Evolutionary conservation across 2,797 vertebrate genomes (phyloP), one percentile per base, ranked within the genome.

Genomic region (Myiotriccus ornatus): DNA sequence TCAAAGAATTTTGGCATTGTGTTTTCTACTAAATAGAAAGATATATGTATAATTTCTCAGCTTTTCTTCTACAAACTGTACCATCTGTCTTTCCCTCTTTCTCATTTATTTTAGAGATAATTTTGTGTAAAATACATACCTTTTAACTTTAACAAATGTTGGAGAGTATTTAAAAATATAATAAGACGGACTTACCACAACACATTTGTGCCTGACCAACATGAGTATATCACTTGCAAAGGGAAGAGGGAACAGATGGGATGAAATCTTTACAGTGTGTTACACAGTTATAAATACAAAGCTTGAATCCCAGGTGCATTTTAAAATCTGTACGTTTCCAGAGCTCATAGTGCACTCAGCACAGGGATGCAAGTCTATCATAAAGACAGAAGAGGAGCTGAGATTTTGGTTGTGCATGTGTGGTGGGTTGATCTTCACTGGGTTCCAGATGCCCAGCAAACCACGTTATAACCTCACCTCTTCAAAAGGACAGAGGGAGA

Each of bases 1-100:
- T 97, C 70, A 86, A 91, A 95, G 57, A 97, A 93, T 97, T 97
- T 91, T 97, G 78, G 81, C 85, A 83, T 92, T 77, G 13, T 70
- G 6, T 68, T 97, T 93, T 81, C 83, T 81, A 92, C 75, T 92
- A 90, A 94, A 74, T 50, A 93, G 74, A 96, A 95, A 93, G 47
- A 94, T 94, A 77, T 59, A 95, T 74, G 62, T 88, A 84, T 76
- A 0, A 83, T 92, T 96, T 97, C 85, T 96, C 96, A 95, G 76
- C 46, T 97, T 96, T 96, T 41, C 32, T 97, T 94, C 86, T 93
- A 76, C 69, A 94, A 86, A 87, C 4, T 49, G 25, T 95, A 60
- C 93, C 78, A 95, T 97, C 90, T 97, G 82, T 92, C 78, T 95
- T 87, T 32, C 68, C 9, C 3, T 7, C 9, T 90, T 71, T 12